phyloP scores from a whole-genome alignment of 2,797 vertebrate species.

The Tapirus indicus region DNA sequence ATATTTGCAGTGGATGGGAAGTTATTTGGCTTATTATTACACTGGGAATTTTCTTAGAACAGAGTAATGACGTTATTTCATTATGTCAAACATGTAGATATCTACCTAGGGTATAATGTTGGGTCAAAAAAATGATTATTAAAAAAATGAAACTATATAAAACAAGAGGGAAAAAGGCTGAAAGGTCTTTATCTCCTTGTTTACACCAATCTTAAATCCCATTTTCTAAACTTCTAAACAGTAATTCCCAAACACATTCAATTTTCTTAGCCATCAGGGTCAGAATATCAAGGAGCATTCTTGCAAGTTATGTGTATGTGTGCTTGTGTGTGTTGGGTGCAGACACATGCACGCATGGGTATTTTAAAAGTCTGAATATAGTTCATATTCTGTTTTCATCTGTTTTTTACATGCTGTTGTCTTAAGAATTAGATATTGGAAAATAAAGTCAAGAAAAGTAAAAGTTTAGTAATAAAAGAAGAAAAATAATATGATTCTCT shows the following conservation, averaged over 20 bases:
- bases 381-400: conserved; percentile 51
- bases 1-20: conserved; percentile 58
- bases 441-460: conserved; percentile 69
- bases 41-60: conserved; percentile 85
- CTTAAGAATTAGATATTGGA: conserved; percentile 63
- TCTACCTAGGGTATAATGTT: conserved; percentile 78
- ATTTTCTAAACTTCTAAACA: conserved; percentile 84
- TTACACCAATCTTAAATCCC: conserved; percentile 84
- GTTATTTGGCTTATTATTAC: conserved; percentile 83
- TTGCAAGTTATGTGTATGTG: conserved; percentile 26
- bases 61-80: conserved; percentile 82
- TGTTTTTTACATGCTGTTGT: conserved; percentile 46
- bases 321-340: not conserved
- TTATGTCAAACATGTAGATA: conserved; percentile 87
- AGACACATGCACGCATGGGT: not conserved
- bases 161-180: conserved; percentile 71
- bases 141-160: conserved; percentile 69
- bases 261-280: conserved; percentile 79
- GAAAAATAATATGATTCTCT: conserved; percentile 28
- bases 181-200: conserved; percentile 85
- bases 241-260: conserved; percentile 80
- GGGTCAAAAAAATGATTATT: conserved; percentile 75
- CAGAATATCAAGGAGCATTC: conserved; percentile 55
- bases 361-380: conserved; percentile 50
- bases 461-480: conserved; percentile 68